phyloP scores from a whole-genome alignment of 2,888 invertebrate species.

The Clepsis dumicolana region DNA sequence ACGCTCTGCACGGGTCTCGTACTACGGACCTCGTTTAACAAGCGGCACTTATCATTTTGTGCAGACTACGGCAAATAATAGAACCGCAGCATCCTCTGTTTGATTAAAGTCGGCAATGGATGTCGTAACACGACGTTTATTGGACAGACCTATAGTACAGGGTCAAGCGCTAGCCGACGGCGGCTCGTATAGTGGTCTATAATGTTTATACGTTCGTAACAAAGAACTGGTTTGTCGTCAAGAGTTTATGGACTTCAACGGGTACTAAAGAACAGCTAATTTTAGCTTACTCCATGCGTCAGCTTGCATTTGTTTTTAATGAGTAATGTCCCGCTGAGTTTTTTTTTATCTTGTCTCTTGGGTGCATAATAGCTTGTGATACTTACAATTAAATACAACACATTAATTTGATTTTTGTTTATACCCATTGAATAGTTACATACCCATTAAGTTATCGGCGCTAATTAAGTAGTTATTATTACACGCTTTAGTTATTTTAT shows the following conservation, averaged over 20 bases:
- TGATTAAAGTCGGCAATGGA: constrained; percentile 53
- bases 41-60: constrained; percentile 10
- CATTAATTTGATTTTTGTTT: not conserved
- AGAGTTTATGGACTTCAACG: constrained; percentile 57
- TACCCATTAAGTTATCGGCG: not conserved
- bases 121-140: constrained; percentile 52
- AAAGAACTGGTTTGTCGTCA: constrained; percentile 68
- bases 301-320: constrained; percentile 50
- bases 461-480: not conserved
- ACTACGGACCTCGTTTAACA: constrained; percentile 48
- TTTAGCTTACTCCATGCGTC: constrained; percentile 51
- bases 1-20: constrained; percentile 48
- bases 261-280: constrained; percentile 52
- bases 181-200: constrained; percentile 44
- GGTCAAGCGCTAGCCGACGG: constrained; percentile 54
- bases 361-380: not conserved
- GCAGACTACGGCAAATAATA: constrained; percentile 6
- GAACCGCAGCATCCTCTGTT: constrained; percentile 14
- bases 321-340: constrained; percentile 47
- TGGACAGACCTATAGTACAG: constrained; percentile 52
- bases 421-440: not conserved
- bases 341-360: constrained; percentile 24
- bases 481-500: not conserved
- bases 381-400: no score
- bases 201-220: constrained; percentile 53